These are phyloP conservation scores for Bryconaethiops microstoma DNA, from an alignment of 2,797 vertebrate species.

Conservation along the genomic window DNA sequence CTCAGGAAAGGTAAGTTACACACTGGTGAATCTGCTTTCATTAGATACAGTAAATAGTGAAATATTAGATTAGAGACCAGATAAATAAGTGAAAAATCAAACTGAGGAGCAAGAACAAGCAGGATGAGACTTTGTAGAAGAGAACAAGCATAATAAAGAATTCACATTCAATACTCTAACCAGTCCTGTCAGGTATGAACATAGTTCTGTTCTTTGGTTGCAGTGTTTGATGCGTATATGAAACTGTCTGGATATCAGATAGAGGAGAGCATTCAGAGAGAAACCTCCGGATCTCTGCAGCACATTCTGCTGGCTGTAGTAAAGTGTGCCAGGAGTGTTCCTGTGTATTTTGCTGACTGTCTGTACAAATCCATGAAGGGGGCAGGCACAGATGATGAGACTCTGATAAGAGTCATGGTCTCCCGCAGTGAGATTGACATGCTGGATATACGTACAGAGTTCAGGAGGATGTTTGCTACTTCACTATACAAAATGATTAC, in stretches of 20 bases:
- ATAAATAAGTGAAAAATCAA: no score
- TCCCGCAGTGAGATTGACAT: conserved; percentile 91
- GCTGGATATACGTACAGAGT: conserved; percentile 85
- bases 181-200: no score
- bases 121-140: no score
- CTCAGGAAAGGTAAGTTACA: conserved; percentile 82
- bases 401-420: conserved; percentile 88
- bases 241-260: conserved; percentile 92
- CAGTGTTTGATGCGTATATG: conserved; percentile 95
- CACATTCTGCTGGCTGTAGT: conserved; percentile 93
- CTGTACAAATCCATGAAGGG: conserved; percentile 91
- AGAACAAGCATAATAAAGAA: no score
- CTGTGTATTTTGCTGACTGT: conserved; percentile 90
- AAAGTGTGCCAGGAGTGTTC: conserved; percentile 88
- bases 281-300: conserved; percentile 87
- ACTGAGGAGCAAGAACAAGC: no score
- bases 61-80: no score
- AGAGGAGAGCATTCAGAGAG: conserved; percentile 91
- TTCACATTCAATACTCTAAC: no score
- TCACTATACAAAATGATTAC: conserved; percentile 89
- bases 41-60: no score
- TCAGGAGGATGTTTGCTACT: conserved; percentile 84
- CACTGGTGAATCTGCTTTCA: not conserved
- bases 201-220: conserved; percentile 28
- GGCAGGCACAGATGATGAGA: conserved; percentile 88